These are phyloP conservation scores for Trachymyrmex cornetzi DNA, from an alignment of 1,140 invertebrate genomes.

Conservation along the genomic window DNA sequence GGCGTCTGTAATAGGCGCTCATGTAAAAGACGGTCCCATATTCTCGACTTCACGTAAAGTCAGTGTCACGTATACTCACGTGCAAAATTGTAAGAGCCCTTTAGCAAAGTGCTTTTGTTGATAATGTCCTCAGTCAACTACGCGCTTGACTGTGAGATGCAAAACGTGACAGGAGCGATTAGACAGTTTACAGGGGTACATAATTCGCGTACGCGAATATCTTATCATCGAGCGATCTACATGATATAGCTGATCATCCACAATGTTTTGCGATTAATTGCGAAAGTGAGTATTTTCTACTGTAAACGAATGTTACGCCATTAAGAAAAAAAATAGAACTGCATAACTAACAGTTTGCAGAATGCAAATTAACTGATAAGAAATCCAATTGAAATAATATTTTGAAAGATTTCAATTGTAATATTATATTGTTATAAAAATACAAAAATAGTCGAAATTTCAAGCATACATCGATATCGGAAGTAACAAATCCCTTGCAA, in stretches of 20 bases:
- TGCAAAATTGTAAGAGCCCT: slow-evolving; percentile 52
- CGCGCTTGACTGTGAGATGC: slow-evolving; percentile 24
- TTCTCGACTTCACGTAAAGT: slow-evolving; percentile 61
- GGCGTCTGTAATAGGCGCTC: slow-evolving; percentile 71
- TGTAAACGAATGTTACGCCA: too few relatives aligned
- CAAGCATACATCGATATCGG: background rate
- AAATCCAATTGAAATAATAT: background rate
- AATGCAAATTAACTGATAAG: too few relatives aligned
- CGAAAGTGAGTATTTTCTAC: background rate
- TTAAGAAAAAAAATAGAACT: background rate
- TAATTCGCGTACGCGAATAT: slow-evolving; percentile 35
- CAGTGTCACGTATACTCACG: slow-evolving; percentile 53
- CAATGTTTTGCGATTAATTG: background rate
- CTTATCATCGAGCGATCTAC: background rate
- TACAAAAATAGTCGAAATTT: background rate
- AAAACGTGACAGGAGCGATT: slow-evolving; percentile 39
- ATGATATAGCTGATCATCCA: background rate
- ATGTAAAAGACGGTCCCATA: slow-evolving; percentile 59
- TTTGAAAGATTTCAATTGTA: background rate
- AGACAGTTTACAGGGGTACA: slow-evolving; percentile 17
- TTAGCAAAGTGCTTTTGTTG: slow-evolving; percentile 61
- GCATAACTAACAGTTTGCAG: background rate
- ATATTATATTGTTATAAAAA: background rate
- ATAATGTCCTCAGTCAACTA: slow-evolving; percentile 54
- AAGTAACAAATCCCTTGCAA: slow-evolving; percentile 7